phyloP scores from a whole-genome alignment of 2,797 vertebrate genomes.

The Spizella passerina region DNA sequence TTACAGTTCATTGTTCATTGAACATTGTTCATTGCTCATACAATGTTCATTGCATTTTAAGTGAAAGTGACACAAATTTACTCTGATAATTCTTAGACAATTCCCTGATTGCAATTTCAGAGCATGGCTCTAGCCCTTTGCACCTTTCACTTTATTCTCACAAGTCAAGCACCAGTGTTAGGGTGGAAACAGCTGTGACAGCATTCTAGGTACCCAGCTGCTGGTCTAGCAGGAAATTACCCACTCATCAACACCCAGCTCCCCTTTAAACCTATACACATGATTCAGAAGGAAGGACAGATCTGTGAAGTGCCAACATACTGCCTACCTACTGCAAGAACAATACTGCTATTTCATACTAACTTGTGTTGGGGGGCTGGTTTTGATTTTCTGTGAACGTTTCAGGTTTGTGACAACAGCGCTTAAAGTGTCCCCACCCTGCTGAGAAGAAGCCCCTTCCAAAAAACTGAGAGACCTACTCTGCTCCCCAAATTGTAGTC shows the following conservation, averaged over 20 bases:
- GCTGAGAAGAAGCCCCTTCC: neutral
- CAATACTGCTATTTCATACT: rapidly evolving
- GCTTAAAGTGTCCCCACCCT: neutral
- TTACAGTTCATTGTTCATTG: neutral
- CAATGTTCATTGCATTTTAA: neutral
- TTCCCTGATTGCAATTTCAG: neutral
- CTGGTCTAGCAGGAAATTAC: neutral
- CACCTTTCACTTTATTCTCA: neutral
- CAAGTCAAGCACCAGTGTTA: neutral
- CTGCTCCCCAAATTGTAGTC: neutral
- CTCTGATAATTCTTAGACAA: neutral
- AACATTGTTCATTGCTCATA: neutral
- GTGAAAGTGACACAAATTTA: neutral
- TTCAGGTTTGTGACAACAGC: neutral
- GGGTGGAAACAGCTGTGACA: neutral
- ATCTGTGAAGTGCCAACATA: neutral
- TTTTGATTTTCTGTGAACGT: neutral
- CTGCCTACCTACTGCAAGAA: neutral
- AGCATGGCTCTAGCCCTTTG: neutral
- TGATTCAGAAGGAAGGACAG: neutral
- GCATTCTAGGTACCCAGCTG: neutral
- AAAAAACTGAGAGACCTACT: neutral
- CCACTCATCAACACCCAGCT: neutral
- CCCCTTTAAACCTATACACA: neutral
- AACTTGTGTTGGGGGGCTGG: neutral